These are phyloP conservation scores for Andrena bicolor DNA, from an alignment of 2,888 invertebrate species.

Conservation along the genomic window DNA sequence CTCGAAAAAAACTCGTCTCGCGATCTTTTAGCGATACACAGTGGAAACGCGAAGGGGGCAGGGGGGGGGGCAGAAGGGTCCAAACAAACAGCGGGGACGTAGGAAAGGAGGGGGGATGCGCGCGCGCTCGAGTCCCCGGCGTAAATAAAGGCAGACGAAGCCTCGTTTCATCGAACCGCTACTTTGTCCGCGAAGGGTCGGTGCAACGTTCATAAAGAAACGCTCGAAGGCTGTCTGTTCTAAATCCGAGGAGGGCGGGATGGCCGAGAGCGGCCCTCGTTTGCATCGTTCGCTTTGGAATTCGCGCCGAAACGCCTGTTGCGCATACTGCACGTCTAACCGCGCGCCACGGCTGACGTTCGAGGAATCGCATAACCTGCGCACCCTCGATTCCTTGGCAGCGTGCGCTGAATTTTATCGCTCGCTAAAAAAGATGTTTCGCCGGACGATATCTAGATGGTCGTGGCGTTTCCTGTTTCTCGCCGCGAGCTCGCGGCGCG, in stretches of 20 bases:
- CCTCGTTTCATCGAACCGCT: slow-evolving; percentile 59
- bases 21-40: slow-evolving; percentile 23
- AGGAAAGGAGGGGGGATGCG: background rate
- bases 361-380: slow-evolving; percentile 14
- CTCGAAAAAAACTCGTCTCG: slow-evolving; percentile 35
- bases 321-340: slow-evolving; percentile 44
- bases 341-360: slow-evolving; percentile 20
- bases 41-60: background rate
- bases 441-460: background rate
- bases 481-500: background rate
- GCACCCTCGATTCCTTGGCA: slow-evolving; percentile 13
- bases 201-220: slow-evolving; percentile 60
- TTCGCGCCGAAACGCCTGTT: slow-evolving; percentile 65
- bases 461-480: background rate
- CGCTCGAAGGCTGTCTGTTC: slow-evolving; percentile 67
- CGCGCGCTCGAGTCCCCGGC: slow-evolving; percentile 26
- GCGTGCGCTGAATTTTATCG: slow-evolving; percentile 1
- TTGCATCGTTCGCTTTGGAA: slow-evolving; percentile 58
- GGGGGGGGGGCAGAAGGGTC: background rate
- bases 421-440: slow-evolving; percentile 12
- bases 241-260: slow-evolving; percentile 60
- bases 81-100: background rate
- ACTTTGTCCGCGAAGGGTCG: slow-evolving; percentile 61
- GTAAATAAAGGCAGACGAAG: slow-evolving; percentile 62
- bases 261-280: slow-evolving; percentile 27